Evolutionary conservation across 1,140 invertebrate genomes (phyloP).

Genomic region (Pectinophora gossypiella): DNA sequence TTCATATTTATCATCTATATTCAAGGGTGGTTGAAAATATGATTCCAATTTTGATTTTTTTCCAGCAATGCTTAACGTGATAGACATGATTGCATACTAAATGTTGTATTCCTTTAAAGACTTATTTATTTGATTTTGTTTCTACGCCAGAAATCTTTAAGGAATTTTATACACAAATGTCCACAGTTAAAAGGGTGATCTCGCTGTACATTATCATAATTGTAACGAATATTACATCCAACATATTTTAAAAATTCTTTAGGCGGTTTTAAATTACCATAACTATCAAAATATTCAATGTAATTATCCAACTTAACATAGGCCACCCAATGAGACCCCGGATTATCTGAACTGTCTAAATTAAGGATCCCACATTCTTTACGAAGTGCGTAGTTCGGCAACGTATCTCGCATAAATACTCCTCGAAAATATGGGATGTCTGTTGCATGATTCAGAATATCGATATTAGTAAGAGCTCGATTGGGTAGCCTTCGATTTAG

Average conservation of each 20-base stretch:
- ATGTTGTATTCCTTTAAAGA: too few species aligned
- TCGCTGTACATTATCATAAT: conserved; percentile 1
- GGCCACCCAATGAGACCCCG: conserved; percentile 43
- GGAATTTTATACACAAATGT: conserved; percentile 9
- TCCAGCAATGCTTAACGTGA: conserved; percentile 9
- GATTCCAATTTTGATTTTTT: conserved; percentile 2
- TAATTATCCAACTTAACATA: conserved; percentile 31
- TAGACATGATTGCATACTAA: conserved; percentile 6
- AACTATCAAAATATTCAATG: conserved; percentile 29
- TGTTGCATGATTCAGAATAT: conserved; percentile 20
- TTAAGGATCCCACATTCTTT: conserved; percentile 40
- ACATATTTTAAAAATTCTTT: conserved; percentile 8
- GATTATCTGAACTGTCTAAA: conserved; percentile 26
- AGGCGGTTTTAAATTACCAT: conserved; percentile 35
- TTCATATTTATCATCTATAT: conserved; percentile 7
- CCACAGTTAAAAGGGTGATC: conserved; percentile 9
- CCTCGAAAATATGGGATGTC: conserved; percentile 31
- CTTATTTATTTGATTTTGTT: too few species aligned
- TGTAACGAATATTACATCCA: conserved; percentile 1
- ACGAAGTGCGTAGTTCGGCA: conserved; percentile 20
- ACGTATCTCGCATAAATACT: conserved; percentile 33
- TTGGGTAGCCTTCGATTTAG: conserved; percentile 21
- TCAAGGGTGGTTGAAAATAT: not conserved
- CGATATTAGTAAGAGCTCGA: conserved; percentile 22
- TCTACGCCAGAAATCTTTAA: conserved; percentile 2